Percentiles rank a stretch among this genome's conserved stretches.
phyloP scores from a whole-genome alignment of 2,888 invertebrate species.

The Tipula vernalis region DNA sequence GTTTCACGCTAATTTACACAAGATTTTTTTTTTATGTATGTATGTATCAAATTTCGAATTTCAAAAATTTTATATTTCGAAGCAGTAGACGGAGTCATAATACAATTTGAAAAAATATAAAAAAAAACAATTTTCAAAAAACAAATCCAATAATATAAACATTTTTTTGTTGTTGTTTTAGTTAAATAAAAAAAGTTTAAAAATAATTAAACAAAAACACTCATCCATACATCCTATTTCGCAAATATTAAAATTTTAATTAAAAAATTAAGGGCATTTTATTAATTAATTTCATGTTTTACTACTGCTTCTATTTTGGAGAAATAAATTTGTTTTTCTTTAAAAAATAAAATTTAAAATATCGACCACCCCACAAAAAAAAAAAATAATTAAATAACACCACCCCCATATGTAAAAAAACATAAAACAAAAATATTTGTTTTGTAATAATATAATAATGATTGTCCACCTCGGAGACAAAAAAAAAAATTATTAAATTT shows the following conservation, averaged over 20 bases:
- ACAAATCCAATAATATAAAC: constrained; percentile 10
- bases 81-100: constrained; percentile 8
- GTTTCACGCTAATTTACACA: constrained; percentile 65
- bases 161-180: constrained; percentile 5
- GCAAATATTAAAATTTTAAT: constrained; percentile 5
- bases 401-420: background rate
- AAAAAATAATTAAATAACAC: background rate
- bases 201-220: background rate
- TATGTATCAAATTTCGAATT: background rate
- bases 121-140: constrained; percentile 6
- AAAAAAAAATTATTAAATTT: background rate
- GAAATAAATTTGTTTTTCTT: background rate
- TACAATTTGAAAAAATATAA: constrained; percentile 9
- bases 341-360: background rate
- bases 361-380: background rate
- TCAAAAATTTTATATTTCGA: constrained; percentile 13
- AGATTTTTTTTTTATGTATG: background rate
- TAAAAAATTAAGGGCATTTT: constrained; percentile 9
- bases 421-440: background rate
- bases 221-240: background rate
- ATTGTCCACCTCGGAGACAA: background rate
- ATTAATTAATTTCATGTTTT: background rate
- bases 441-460: background rate
- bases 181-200: background rate
- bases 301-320: background rate